phyloP scores from a whole-genome alignment of 1,140 invertebrate species.

The Solen grandis region DNA sequence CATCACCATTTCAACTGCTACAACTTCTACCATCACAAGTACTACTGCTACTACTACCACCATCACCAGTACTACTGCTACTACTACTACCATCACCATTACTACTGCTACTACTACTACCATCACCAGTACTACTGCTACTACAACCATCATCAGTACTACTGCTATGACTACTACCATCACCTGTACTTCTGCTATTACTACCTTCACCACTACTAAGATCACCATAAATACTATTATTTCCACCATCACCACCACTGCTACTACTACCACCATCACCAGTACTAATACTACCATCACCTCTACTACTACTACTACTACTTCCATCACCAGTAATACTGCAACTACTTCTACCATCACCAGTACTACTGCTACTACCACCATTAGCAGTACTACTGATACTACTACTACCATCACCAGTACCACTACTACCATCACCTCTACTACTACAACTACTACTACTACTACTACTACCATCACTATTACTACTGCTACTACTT shows the following conservation, averaged over 20 bases:
- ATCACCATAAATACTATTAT: slow-evolving; percentile 8
- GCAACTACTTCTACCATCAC: neutral
- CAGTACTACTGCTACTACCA: too few relatives aligned
- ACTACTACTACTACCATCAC: neutral
- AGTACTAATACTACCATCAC: neutral
- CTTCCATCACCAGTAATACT: neutral
- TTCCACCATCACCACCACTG: neutral
- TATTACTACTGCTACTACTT: neutral
- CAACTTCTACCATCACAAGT: neutral
- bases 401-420: neutral
- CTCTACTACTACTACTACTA: neutral
- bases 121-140: slow-evolving; percentile 11
- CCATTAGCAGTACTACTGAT: too few relatives aligned
- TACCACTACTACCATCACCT: neutral
- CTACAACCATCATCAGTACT: neutral
- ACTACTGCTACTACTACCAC: neutral
- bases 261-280: neutral
- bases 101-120: neutral
- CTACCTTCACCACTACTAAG: slow-evolving; percentile 9
- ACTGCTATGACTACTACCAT: slow-evolving; percentile 6
- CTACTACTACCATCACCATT: neutral
- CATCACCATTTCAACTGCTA: neutral
- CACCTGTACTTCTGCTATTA: slow-evolving; percentile 13
- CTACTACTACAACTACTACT: neutral
- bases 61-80: neutral